Evolutionary conservation across 2,113 vertebrate genomes (phyloP).

Genomic region (Chascanopsetta lugubris): DNA sequence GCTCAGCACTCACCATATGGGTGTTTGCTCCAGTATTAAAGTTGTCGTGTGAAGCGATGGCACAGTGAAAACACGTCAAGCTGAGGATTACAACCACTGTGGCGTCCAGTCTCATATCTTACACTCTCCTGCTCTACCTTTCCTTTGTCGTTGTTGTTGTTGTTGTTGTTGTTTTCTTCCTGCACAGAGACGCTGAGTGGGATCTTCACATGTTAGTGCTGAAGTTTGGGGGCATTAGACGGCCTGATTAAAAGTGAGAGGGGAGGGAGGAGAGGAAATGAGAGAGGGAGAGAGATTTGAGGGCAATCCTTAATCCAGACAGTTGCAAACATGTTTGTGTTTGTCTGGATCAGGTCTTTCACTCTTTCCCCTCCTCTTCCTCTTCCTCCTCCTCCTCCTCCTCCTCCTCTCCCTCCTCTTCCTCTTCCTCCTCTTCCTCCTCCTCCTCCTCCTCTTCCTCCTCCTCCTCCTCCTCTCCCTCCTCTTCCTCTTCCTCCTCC

Average conservation of each 20-base stretch:
- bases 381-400: too few relatives aligned
- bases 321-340: too few relatives aligned
- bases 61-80: background rate
- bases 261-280: background rate
- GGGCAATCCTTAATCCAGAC: too few relatives aligned
- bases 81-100: background rate
- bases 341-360: background rate
- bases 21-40: conserved; percentile 7
- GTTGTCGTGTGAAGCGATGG: conserved; percentile 1
- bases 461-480: too few relatives aligned
- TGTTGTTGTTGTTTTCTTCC: background rate
- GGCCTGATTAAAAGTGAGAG: background rate
- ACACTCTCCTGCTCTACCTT: too few relatives aligned
- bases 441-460: background rate
- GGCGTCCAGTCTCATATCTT: too few relatives aligned
- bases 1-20: conserved; percentile 19
- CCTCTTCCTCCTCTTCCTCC: background rate
- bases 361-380: background rate
- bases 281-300: background rate
- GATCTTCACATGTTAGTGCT: background rate
- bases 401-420: background rate
- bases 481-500: background rate
- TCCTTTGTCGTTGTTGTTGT: too few relatives aligned
- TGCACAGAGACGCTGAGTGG: background rate
- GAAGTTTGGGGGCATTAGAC: background rate